Evolutionary conservation across 2,113 vertebrate genomes (phyloP).

Genomic region (Choloepus hoffmanni): DNA sequence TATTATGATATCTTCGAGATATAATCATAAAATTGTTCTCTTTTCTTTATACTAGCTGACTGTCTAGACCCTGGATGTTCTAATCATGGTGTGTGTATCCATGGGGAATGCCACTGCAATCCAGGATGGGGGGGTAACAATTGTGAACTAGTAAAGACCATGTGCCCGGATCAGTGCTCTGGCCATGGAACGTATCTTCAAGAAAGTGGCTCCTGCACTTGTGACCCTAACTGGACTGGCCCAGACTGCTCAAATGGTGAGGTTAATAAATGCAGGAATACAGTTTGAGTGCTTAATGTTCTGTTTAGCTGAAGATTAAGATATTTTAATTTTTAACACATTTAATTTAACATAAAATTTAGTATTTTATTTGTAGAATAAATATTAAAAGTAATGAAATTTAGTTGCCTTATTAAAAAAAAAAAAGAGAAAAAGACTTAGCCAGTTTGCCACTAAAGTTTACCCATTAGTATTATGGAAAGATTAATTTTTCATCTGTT

Average conservation of each 20-base stretch:
- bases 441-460: neutral
- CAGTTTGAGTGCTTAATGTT: accelerated
- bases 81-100: conserved; percentile 95
- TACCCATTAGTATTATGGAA: neutral
- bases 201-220: conserved; percentile 94
- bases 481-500: neutral
- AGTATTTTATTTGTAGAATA: neutral
- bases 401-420: neutral
- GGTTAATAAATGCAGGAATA: neutral
- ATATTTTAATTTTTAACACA: neutral
- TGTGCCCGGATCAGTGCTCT: conserved; percentile 97
- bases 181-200: conserved; percentile 95
- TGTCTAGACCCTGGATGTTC: conserved; percentile 96
- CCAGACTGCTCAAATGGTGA: conserved; percentile 97
- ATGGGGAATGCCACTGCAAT: conserved; percentile 97
- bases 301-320: neutral
- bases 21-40: neutral
- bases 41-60: conserved; percentile 89
- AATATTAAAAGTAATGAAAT: conserved; percentile 11
- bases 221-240: conserved; percentile 96
- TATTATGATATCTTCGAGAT: neutral
- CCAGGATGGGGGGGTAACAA: conserved; percentile 95
- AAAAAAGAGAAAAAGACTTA: neutral
- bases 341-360: neutral
- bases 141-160: conserved; percentile 95